These are phyloP conservation scores for Scrobipalpa costella DNA, from an alignment of 2,888 invertebrate genomes.

Conservation along the genomic window DNA sequence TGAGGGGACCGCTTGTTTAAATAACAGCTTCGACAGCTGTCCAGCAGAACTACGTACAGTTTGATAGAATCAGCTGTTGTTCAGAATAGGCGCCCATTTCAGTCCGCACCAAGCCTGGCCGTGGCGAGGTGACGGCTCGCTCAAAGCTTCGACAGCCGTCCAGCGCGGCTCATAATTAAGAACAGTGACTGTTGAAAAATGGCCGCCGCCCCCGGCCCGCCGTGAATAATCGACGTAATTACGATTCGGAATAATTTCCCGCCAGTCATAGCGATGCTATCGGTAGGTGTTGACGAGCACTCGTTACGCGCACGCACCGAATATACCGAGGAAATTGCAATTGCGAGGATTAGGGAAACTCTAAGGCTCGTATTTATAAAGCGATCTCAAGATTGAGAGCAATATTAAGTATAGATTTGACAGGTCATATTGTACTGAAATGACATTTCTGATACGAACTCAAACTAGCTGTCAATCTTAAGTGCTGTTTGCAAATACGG, in stretches of 20 bases:
- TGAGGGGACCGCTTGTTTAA: conserved; percentile 43
- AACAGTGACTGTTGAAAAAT: conserved; percentile 82
- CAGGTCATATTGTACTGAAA: too few species aligned
- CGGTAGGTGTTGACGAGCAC: conserved; percentile 79
- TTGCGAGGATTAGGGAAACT: conserved; percentile 39
- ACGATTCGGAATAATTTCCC: conserved; percentile 81
- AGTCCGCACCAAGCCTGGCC: conserved; percentile 56
- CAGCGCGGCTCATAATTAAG: conserved; percentile 80
- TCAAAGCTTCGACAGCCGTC: conserved; percentile 81
- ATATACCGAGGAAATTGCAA: conserved; percentile 62
- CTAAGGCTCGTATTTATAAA: too few species aligned
- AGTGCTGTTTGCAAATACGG: too few species aligned
- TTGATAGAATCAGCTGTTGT: conserved; percentile 18
- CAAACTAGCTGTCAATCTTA: too few species aligned
- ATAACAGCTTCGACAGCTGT: conserved; percentile 81
- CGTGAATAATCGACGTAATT: conserved; percentile 82
- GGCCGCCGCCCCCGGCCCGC: conserved; percentile 81
- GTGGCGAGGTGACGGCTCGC: conserved; percentile 78
- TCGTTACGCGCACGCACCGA: conserved; percentile 77
- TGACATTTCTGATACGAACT: too few species aligned
- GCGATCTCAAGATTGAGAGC: too few species aligned
- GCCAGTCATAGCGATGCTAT: conserved; percentile 82
- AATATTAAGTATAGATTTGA: too few species aligned
- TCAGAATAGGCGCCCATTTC: conserved; percentile 37
- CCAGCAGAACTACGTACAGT: not conserved